Percentiles rank a stretch among this genome's conserved stretches.
These are phyloP conservation scores for Eumaeus atala DNA, from an alignment of 1,140 invertebrate genomes.

Conservation along the genomic window DNA sequence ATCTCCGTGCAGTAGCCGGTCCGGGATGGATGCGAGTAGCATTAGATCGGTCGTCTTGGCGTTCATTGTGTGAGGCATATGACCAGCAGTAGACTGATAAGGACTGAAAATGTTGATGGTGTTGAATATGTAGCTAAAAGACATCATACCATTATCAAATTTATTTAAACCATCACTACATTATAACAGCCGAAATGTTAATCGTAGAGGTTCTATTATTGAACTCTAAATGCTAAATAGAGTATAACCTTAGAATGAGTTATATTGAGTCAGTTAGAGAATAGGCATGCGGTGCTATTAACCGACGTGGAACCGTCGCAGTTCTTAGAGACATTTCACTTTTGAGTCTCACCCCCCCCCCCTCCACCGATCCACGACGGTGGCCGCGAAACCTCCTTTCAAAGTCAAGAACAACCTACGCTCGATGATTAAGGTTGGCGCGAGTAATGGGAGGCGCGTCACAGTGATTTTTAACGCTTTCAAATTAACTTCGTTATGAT, in stretches of 20 bases:
- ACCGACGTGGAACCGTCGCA: constrained; percentile 11
- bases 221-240: too few relatives aligned
- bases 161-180: neutral
- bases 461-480: neutral
- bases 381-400: constrained; percentile 59
- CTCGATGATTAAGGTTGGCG: constrained; percentile 7
- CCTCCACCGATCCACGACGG: constrained; percentile 15
- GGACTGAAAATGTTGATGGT: too few relatives aligned
- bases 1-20: too few relatives aligned
- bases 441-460: neutral
- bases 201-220: too few relatives aligned
- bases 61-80: too few relatives aligned
- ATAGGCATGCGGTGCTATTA: constrained; percentile 12
- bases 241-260: too few relatives aligned
- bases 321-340: constrained; percentile 32
- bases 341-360: constrained; percentile 26
- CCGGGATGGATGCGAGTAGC: too few relatives aligned
- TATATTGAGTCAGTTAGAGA: neutral
- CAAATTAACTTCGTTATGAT: neutral
- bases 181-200: too few relatives aligned
- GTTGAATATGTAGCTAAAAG: too few relatives aligned
- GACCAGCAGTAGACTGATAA: too few relatives aligned
- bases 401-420: constrained; percentile 50
- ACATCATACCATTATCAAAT: neutral
- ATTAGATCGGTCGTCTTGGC: too few relatives aligned